Evolutionary conservation across 2,797 vertebrate species (phyloP).

Genomic region (Buphagus erythrorhynchus): DNA sequence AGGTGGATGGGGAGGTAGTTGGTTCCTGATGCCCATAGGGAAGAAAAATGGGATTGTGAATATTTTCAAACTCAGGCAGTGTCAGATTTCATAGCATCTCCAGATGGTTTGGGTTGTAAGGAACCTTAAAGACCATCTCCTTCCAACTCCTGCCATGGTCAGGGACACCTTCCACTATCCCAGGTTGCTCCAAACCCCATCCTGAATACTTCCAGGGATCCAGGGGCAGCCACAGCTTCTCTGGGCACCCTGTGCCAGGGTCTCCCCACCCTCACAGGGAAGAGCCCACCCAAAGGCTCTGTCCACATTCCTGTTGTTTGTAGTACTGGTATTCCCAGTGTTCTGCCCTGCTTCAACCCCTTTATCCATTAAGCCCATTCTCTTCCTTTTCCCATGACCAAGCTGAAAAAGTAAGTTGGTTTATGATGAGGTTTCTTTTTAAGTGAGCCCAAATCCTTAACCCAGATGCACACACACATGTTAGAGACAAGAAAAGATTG

Average conservation of each 20-base stretch:
- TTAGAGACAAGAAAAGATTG: background rate
- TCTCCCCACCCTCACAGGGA: accelerated
- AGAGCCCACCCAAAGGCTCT: background rate
- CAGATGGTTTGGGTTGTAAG: background rate
- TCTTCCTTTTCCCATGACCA: background rate
- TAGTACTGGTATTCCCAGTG: background rate
- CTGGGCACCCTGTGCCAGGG: background rate
- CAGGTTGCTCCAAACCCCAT: accelerated
- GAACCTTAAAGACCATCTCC: accelerated
- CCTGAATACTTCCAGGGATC: background rate
- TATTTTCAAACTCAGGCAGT: background rate
- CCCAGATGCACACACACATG: background rate
- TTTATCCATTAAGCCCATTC: background rate
- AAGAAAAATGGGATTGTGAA: accelerated
- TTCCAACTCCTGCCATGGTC: accelerated
- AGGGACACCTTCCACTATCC: background rate
- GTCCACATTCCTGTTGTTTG: background rate
- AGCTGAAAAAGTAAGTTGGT: background rate
- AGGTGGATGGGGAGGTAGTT: background rate
- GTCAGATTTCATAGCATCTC: background rate
- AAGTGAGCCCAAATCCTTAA: background rate
- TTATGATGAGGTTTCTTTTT: background rate
- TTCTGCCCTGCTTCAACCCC: background rate
- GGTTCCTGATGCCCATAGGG: background rate
- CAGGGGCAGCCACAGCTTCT: background rate